phyloP scores from a whole-genome alignment of 2,113 vertebrate species.

The Mus musculus region GRCm39 chr14:8314501-8315000 shows the following conservation, averaged over 20 bases:
- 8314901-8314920: neutral
- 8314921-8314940: neutral
- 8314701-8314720: neutral
- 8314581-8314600: neutral
- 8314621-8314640: neutral
- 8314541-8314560: neutral
- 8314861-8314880: neutral
- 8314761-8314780: neutral
- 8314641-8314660: neutral
- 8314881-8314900: neutral
- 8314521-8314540: neutral
- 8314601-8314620: neutral
- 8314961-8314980: neutral
- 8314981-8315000: neutral
- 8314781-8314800: neutral
- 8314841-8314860: neutral
- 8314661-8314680: neutral
- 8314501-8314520: neutral
- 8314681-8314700: neutral
- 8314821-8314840: neutral
- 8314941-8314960: neutral
- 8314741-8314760: neutral
- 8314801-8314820: neutral
- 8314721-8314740: neutral
- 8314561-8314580: neutral